Evolutionary conservation across 2,888 invertebrate species (phyloP).

Genomic region (Nasonia oneida): DNA sequence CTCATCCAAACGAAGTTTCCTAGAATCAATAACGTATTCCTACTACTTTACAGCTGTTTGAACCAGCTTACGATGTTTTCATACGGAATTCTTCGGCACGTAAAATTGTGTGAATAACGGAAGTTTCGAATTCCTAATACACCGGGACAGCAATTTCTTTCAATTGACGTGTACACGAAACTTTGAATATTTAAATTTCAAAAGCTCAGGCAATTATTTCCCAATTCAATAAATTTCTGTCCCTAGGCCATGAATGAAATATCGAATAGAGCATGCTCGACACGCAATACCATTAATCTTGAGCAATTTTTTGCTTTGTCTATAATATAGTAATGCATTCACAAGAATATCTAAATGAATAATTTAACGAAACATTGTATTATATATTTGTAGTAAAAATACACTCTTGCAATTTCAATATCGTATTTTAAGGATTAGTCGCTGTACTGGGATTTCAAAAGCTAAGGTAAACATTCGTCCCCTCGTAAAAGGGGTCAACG

Average conservation of each 20-base stretch:
- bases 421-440: conserved; percentile 47
- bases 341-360: conserved; percentile 19
- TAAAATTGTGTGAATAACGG: conserved; percentile 57
- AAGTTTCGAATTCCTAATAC: conserved; percentile 53
- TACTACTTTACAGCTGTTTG: conserved; percentile 53
- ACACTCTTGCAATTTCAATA: conserved; percentile 29
- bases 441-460: neutral
- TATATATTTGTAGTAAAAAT: conserved; percentile 10
- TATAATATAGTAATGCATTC: neutral
- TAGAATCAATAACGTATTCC: conserved; percentile 51
- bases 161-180: conserved; percentile 10
- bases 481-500: conserved; percentile 41
- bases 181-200: conserved; percentile 47
- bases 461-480: conserved; percentile 20
- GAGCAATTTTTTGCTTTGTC: neutral
- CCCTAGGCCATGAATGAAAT: conserved; percentile 23
- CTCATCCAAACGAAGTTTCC: conserved; percentile 33
- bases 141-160: conserved; percentile 48
- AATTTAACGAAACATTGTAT: neutral
- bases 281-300: conserved; percentile 36
- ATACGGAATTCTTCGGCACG: conserved; percentile 43
- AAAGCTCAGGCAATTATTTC: conserved; percentile 22
- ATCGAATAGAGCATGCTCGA: neutral
- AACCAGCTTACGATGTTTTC: conserved; percentile 53
- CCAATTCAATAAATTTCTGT: conserved; percentile 38